Percentiles rank a stretch among this genome's conserved stretches.
Evolutionary conservation across 1,140 invertebrate genomes (phyloP).

Genomic region (Lordiphosa collinella): DNA sequence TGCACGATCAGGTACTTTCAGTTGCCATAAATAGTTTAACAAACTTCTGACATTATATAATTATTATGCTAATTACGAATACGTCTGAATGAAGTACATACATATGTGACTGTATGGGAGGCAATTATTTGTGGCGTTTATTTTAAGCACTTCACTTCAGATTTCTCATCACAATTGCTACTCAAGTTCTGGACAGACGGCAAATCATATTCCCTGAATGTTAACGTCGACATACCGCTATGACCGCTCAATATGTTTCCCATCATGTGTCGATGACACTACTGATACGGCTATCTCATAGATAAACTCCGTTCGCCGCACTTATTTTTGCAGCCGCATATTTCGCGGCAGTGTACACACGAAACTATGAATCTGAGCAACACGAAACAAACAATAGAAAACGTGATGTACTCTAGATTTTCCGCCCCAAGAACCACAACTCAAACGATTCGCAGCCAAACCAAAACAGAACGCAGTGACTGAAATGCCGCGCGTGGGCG

Average conservation of each 20-base stretch:
- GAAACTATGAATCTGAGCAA: not conserved
- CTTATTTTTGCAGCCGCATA: slow-evolving; percentile 1
- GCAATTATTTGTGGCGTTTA: not conserved
- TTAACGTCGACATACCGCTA: not conserved
- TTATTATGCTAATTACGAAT: not conserved
- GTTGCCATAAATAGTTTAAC: not conserved
- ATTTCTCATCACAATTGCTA: not conserved
- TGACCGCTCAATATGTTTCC: slow-evolving; percentile 2
- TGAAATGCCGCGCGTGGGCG: slow-evolving; percentile 22
- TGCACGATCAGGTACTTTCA: too few relatives aligned
- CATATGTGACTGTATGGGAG: not conserved
- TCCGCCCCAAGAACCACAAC: slow-evolving; percentile 16
- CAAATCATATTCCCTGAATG: too few relatives aligned
- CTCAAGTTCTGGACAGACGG: too few relatives aligned
- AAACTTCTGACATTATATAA: slow-evolving; percentile 4
- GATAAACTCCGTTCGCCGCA: slow-evolving; percentile 4
- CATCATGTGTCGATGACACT: not conserved
- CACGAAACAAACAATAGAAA: not conserved
- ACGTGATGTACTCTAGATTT: slow-evolving; percentile 6
- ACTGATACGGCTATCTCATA: slow-evolving; percentile 11
- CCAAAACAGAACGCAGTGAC: slow-evolving; percentile 28
- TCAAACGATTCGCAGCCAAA: slow-evolving; percentile 12
- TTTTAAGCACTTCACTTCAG: not conserved
- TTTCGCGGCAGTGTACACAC: not conserved
- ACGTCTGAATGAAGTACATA: not conserved